Evolutionary conservation across 53 echinoderm and acorn worm species (phyloP).

Genomic region (Holothuria scabra): DNA sequence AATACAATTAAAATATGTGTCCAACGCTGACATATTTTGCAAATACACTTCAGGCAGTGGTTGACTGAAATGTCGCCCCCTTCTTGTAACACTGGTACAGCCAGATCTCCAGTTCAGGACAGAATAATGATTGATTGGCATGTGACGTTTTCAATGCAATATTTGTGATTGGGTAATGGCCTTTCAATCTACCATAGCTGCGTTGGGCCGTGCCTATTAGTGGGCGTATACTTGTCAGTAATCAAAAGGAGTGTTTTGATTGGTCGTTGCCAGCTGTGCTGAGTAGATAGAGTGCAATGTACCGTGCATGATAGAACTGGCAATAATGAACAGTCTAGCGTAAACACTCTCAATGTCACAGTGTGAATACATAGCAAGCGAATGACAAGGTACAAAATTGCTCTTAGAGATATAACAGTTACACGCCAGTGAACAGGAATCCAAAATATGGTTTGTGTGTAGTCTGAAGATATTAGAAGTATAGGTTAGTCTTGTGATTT

Average conservation of each 20-base stretch:
- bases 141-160: background rate
- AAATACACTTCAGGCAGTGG: background rate
- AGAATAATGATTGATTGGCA: constrained; percentile 13
- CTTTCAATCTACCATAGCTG: background rate
- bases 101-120: too few species aligned
- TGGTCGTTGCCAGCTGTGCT: constrained; percentile 79
- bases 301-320: constrained; percentile 34
- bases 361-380: constrained; percentile 22
- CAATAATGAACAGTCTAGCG: constrained; percentile 24
- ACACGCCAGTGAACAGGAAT: background rate
- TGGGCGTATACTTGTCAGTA: constrained; percentile 42
- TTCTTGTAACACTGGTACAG: background rate
- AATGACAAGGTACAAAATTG: background rate
- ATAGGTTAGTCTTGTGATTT: too few species aligned
- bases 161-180: constrained; percentile 10
- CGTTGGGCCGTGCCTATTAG: background rate
- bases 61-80: constrained; percentile 27
- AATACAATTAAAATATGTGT: constrained; percentile 14
- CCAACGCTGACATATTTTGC: background rate
- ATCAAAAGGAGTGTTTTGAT: constrained; percentile 73
- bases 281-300: constrained; percentile 15
- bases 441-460: too few species aligned
- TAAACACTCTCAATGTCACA: constrained; percentile 46
- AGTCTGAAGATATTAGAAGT: too few species aligned
- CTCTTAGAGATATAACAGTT: constrained; percentile 1